Percentiles rank a stretch among this genome's conserved stretches.
Evolutionary conservation across 2,888 invertebrate species (phyloP).

Genomic region (Linnaemya tessellans): DNA sequence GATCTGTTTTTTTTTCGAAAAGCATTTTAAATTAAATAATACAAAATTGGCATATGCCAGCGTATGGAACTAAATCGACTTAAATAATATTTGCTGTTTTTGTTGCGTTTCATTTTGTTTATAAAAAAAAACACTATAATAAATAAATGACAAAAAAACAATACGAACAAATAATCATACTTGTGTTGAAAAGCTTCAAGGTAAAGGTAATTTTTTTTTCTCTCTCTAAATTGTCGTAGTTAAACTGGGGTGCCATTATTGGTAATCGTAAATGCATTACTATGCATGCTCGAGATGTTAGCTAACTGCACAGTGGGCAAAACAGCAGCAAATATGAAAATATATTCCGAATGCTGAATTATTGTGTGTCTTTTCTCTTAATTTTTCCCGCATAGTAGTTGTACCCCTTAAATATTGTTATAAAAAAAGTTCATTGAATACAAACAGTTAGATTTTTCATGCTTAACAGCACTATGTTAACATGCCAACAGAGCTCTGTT

Average conservation of each 20-base stretch:
- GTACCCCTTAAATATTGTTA: too few relatives aligned
- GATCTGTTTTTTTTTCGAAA: conserved; percentile 19
- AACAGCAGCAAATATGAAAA: neutral
- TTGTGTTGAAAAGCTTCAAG: conserved; percentile 55
- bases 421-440: too few relatives aligned
- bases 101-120: conserved; percentile 36
- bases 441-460: too few relatives aligned
- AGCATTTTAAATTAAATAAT: conserved; percentile 41
- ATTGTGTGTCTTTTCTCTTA: too few relatives aligned
- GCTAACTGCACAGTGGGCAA: conserved; percentile 49
- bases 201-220: conserved; percentile 63
- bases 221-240: conserved; percentile 45
- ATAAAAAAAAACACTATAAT: conserved; percentile 29
- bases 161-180: neutral
- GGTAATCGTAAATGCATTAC: conserved; percentile 53
- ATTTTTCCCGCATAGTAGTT: too few relatives aligned
- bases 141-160: conserved; percentile 37
- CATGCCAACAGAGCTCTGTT: too few relatives aligned
- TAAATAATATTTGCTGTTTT: conserved; percentile 20
- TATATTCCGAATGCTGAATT: too few relatives aligned
- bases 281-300: conserved; percentile 23
- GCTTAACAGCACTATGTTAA: too few relatives aligned
- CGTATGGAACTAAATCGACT: conserved; percentile 49
- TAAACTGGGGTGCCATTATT: conserved; percentile 62
- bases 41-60: conserved; percentile 64